These are phyloP conservation scores for Catostomus latipinnis DNA, from an alignment of 2,797 vertebrate species.

Conservation along the genomic window DNA sequence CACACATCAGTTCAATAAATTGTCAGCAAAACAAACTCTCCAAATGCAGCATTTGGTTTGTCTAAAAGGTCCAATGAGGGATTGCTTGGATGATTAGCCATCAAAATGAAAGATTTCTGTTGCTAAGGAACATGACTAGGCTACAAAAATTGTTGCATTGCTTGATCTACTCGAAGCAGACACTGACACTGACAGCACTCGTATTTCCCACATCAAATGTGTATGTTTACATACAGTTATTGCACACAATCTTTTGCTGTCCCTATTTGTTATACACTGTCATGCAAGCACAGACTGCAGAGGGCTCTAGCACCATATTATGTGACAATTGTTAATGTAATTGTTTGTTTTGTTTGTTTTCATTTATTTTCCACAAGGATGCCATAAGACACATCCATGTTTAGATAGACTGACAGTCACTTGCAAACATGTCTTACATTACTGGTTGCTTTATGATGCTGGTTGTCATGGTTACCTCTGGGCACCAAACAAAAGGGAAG, in stretches of 20 bases:
- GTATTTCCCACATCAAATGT: conserved; percentile 35
- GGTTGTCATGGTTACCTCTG: conserved; percentile 62
- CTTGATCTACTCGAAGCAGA: conserved; percentile 56
- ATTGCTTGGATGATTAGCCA: conserved; percentile 63
- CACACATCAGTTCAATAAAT: conserved; percentile 36
- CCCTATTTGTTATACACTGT: conserved; percentile 4
- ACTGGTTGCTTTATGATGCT: conserved; percentile 60
- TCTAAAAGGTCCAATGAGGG: conserved; percentile 57
- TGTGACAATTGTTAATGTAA: not conserved
- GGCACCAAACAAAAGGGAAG: conserved; percentile 55
- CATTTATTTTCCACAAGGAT: conserved; percentile 4
- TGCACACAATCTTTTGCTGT: conserved; percentile 30
- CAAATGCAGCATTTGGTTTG: conserved; percentile 57
- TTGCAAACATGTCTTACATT: conserved; percentile 57
- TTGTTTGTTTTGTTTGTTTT: conserved; percentile 5
- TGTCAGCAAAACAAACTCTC: conserved; percentile 56
- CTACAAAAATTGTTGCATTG: conserved; percentile 60
- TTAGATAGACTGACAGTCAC: conserved; percentile 49
- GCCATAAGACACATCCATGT: conserved; percentile 26
- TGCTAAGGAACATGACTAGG: conserved; percentile 63
- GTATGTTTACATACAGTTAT: conserved; percentile 23
- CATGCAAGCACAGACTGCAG: not conserved
- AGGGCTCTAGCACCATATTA: not conserved
- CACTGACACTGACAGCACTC: conserved; percentile 33
- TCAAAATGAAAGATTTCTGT: conserved; percentile 63